These are phyloP conservation scores for Lacerta bilineata DNA, from an alignment of 2,797 vertebrate genomes.

Conservation along the genomic window DNA sequence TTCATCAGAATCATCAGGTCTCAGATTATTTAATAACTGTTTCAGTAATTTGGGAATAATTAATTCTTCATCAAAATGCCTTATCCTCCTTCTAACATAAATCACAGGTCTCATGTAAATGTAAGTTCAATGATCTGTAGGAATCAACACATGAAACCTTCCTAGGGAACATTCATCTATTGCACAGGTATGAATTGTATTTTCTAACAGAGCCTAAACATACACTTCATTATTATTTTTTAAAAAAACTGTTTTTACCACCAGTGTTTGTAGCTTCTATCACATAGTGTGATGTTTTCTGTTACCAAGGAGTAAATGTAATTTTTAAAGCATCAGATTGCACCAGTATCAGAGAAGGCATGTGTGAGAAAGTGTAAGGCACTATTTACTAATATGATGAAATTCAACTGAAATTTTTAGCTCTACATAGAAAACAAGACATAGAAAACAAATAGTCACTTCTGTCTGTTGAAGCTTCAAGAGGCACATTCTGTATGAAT, in stretches of 20 bases:
- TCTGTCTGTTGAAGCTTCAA: slow-evolving; percentile 35
- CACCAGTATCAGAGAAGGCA: slow-evolving; percentile 26
- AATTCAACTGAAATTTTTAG: slow-evolving; percentile 73
- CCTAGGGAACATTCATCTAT: too few species aligned
- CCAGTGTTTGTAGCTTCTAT: neutral
- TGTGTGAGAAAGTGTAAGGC: slow-evolving; percentile 65
- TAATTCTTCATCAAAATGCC: neutral
- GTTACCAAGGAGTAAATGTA: neutral
- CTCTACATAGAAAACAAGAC: slow-evolving; percentile 66
- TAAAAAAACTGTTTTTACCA: neutral
- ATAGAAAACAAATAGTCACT: slow-evolving; percentile 60
- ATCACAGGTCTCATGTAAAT: neutral
- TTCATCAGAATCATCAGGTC: neutral
- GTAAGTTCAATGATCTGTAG: neutral
- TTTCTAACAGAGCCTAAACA: neutral
- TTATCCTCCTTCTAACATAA: neutral
- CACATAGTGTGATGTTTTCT: neutral
- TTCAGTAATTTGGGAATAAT: slow-evolving; percentile 2
- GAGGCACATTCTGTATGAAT: neutral
- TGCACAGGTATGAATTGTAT: neutral
- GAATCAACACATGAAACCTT: neutral
- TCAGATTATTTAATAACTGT: neutral
- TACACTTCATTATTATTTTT: neutral
- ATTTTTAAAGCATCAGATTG: slow-evolving; percentile 53
- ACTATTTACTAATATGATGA: slow-evolving; percentile 70